Base-by-base conservation (phyloP, 2,797 vertebrate species). In the Eptatretus atami region DNA sequence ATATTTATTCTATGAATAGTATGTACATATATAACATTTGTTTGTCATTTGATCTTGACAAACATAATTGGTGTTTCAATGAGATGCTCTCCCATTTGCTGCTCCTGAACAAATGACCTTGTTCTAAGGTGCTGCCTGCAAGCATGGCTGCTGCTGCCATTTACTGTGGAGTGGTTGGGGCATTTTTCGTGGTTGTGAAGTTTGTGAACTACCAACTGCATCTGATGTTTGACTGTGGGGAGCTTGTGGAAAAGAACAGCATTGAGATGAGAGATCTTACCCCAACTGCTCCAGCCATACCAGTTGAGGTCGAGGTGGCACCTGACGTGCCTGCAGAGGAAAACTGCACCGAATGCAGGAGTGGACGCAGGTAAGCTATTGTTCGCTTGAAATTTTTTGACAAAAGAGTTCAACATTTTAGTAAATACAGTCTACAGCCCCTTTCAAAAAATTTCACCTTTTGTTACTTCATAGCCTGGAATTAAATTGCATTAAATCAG, bases 91-190 rank as follows among this genome's bases (percentile, higher is more conserved):
- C 31, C 31, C 31, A 5, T 44, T 44, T 44, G 31, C 31, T 44
- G 31, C 31, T 44, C 31, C 4, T 44, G 31, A 44, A 44, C 31
- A 44, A 44, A 44, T 61, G 9, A 10, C 57, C 24, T n/a, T 71
- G 67, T 74, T 71, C 73, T 67, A 67, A 98, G 92, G 90, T 87
- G 52, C 79, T 98, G 75, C 84, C 86, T 65, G 85, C 90, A 69
- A 85, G 84, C 70, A 84, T 86, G 84, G 81, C 84, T 73, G 93
- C 95, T 66, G 86, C 95, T 70, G 90, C 84, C 68, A 82, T 96
- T 76, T 96, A 98, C 78, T 95, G 90, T 69, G 83, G 86, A 1
- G 83, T 95, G 72, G 84, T 96, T 65, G 87, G 81, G 65, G 80
- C 79, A 74, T 78, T 95, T 74, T 98, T 98, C 72, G 78, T 84